phyloP scores from a whole-genome alignment of 1,140 invertebrate species.

The Solenopsis fugax region DNA sequence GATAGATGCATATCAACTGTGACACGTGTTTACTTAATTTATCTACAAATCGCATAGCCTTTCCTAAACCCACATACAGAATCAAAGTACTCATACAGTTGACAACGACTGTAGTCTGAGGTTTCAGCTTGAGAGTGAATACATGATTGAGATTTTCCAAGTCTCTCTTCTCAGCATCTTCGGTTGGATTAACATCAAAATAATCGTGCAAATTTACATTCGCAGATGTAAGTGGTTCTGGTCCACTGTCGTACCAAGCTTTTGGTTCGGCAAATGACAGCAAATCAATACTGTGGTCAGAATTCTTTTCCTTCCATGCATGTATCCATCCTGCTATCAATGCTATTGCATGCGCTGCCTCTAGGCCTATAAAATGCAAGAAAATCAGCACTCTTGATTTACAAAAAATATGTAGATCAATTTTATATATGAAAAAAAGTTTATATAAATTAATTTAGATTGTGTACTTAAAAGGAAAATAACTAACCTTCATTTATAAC shows the following conservation, averaged over 20 bases:
- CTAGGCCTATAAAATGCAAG: constrained; percentile 73
- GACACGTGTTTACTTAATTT: constrained; percentile 76
- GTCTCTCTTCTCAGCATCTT: constrained; percentile 59
- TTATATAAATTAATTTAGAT: too few species aligned
- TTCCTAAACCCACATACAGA: constrained; percentile 77
- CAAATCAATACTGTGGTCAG: constrained; percentile 68
- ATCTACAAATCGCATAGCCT: constrained; percentile 79
- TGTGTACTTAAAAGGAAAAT: neutral
- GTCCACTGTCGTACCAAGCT: constrained; percentile 65
- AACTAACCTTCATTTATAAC: constrained; percentile 81
- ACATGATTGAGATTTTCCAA: constrained; percentile 74
- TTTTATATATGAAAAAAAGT: neutral
- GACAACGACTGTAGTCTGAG: constrained; percentile 73
- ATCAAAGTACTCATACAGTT: constrained; percentile 83
- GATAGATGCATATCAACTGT: constrained; percentile 83
- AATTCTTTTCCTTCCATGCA: constrained; percentile 73
- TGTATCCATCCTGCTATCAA: constrained; percentile 83
- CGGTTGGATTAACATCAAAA: constrained; percentile 69
- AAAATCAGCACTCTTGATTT: constrained; percentile 21
- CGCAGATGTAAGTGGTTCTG: constrained; percentile 65
- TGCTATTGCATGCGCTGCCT: constrained; percentile 73
- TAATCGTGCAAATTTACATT: constrained; percentile 81
- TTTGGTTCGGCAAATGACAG: constrained; percentile 80
- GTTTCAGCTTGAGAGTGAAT: constrained; percentile 59
- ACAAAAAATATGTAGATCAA: neutral